Percentiles rank a stretch among this genome's conserved stretches.
phyloP scores from a whole-genome alignment of 2,888 invertebrate species.

The Platycheirus albimanus region DNA sequence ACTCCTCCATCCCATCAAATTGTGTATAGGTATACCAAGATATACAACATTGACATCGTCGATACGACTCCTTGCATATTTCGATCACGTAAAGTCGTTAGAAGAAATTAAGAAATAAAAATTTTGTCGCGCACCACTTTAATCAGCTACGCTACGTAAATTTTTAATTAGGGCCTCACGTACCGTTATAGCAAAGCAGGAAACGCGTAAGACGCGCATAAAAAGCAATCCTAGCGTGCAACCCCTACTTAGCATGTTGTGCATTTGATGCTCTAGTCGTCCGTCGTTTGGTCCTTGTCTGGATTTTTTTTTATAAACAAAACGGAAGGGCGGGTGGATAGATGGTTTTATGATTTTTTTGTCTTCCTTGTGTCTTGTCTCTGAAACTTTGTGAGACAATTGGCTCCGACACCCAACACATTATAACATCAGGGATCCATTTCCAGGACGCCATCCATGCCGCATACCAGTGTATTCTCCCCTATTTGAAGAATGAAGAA shows the following conservation, averaged over 20 bases:
- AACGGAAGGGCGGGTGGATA: constrained; percentile 22
- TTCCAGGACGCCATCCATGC: constrained; percentile 26
- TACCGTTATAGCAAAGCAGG: constrained; percentile 9
- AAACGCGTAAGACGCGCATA: constrained; percentile 30
- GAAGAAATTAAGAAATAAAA: constrained; percentile 74
- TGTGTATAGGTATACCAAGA: not conserved
- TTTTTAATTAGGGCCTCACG: constrained; percentile 73
- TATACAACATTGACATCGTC: constrained; percentile 7
- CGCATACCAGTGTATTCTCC: constrained; percentile 7
- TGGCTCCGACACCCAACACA: constrained; percentile 58
- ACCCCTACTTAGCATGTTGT: constrained; percentile 68
- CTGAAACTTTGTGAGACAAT: constrained; percentile 55
- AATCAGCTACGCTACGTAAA: constrained; percentile 74
- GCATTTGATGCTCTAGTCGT: constrained; percentile 53
- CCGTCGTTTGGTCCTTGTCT: constrained; percentile 28
- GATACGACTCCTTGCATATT: constrained; percentile 66
- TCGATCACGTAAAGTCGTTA: constrained; percentile 74
- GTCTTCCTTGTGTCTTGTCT: constrained; percentile 15
- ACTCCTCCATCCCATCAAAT: constrained; percentile 2
- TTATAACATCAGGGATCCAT: constrained; percentile 61
- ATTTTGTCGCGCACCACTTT: constrained; percentile 74
- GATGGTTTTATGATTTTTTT: constrained; percentile 35
- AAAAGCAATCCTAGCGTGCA: constrained; percentile 54
- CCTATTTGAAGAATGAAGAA: constrained; percentile 3
- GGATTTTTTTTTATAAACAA: constrained; percentile 1